These are phyloP conservation scores for Chlamydotis undulata DNA, from an alignment of 2,113 vertebrate genomes.

Conservation along the genomic window DNA sequence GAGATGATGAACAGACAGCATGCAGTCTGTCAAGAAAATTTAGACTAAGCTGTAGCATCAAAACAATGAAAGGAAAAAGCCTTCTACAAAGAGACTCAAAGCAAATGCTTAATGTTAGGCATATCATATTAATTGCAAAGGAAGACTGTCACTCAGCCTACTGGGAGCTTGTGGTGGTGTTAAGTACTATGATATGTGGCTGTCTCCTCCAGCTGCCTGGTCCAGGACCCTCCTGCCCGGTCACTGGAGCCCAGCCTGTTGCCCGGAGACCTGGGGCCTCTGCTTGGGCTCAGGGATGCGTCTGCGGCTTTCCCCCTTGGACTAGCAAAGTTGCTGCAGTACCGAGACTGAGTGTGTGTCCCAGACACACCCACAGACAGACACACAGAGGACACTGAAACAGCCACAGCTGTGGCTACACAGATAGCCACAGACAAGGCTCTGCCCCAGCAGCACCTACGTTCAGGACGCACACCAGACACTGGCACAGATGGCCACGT, in stretches of 20 bases:
- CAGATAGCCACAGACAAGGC: accelerated
- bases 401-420: neutral
- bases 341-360: accelerated
- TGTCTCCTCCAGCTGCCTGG: accelerated
- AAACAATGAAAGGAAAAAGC: neutral
- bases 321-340: neutral
- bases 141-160: neutral
- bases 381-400: accelerated
- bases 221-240: neutral
- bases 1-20: neutral
- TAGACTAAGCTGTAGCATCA: neutral
- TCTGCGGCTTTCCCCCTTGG: neutral
- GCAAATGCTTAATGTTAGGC: neutral
- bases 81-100: neutral
- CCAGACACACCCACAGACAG: neutral
- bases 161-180: neutral
- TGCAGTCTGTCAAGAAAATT: neutral
- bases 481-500: accelerated
- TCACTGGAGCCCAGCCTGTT: neutral
- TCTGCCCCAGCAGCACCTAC: neutral
- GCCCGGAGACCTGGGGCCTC: accelerated
- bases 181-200: neutral
- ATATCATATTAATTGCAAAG: neutral
- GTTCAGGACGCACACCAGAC: neutral
- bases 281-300: neutral